Conservation (phyloP, 2,888 invertebrate species). For the Adelphocoris suturalis region DNA sequence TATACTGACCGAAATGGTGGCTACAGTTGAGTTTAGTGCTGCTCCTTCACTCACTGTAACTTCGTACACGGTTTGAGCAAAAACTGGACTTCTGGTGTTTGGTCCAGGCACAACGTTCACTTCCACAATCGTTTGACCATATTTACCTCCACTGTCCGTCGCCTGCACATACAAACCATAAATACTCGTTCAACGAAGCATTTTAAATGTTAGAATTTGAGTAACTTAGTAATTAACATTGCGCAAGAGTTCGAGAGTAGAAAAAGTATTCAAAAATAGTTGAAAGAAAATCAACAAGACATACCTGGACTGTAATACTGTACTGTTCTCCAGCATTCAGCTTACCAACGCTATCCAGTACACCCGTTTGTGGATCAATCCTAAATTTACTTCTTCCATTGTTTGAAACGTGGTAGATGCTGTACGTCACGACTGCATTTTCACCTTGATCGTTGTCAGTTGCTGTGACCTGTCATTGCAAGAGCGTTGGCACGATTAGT, state of each 20-base stretch:
- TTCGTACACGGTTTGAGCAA: conserved; percentile 90
- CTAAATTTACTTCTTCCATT: conserved; percentile 92
- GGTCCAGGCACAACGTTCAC: conserved; percentile 90
- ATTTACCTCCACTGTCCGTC: conserved; percentile 88
- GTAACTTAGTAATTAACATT: not conserved
- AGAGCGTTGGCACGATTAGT: too few species aligned
- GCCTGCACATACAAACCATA: conserved; percentile 77
- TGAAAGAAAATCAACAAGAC: not conserved
- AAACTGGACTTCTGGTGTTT: conserved; percentile 89
- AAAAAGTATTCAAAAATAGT: too few species aligned
- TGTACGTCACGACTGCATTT: conserved; percentile 90
- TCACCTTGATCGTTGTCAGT: conserved; percentile 92
- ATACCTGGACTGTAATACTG: conserved; percentile 88
- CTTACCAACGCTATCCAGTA: conserved; percentile 89
- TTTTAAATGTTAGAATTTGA: not conserved
- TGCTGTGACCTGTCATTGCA: conserved; percentile 80
- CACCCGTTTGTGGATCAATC: conserved; percentile 89
- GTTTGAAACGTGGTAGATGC: conserved; percentile 94
- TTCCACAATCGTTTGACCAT: conserved; percentile 92
- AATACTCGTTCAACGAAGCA: not conserved
- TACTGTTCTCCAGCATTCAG: conserved; percentile 92
- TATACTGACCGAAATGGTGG: conserved; percentile 84
- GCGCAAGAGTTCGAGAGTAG: not conserved
- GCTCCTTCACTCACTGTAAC: conserved; percentile 94
- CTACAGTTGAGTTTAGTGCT: conserved; percentile 91